A percentile compares a stretch with the other conserved stretches of the same genome.
phyloP scores from a whole-genome alignment of 2,888 invertebrate genomes.

The Agonopterix alstromeriana region DNA sequence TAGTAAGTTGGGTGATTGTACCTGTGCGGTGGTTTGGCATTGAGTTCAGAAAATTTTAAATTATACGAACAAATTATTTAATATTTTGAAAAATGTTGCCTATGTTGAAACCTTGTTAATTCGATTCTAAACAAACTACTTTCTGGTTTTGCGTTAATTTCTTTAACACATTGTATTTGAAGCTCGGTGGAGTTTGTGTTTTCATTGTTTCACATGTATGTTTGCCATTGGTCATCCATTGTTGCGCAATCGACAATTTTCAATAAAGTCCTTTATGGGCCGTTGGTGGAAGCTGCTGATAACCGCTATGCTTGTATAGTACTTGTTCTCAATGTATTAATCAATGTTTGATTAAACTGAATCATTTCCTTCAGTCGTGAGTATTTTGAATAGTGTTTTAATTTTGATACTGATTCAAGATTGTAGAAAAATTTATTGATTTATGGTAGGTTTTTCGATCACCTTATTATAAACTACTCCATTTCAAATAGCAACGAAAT shows the following conservation, averaged over 20 bases:
- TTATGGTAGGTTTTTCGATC: neutral
- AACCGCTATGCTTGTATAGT: constrained; percentile 34
- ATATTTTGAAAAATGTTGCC: too few species aligned
- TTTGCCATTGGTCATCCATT: constrained; percentile 60
- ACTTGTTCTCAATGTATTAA: constrained; percentile 39
- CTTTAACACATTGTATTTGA: too few species aligned
- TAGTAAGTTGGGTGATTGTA: too few species aligned
- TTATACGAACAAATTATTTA: too few species aligned
- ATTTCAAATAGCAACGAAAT: too few species aligned
- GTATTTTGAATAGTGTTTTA: neutral
- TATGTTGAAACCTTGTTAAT: too few species aligned
- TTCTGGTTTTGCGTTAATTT: too few species aligned
- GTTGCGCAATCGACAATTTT: constrained; percentile 70
- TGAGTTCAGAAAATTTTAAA: too few species aligned
- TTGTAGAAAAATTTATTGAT: neutral
- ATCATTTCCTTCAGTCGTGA: constrained; percentile 34
- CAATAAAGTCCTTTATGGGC: constrained; percentile 68
- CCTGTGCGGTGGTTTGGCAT: too few species aligned
- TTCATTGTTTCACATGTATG: constrained; percentile 55
- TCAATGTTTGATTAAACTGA: constrained; percentile 54
- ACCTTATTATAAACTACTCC: too few species aligned
- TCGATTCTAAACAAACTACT: too few species aligned
- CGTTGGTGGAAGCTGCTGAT: constrained; percentile 42
- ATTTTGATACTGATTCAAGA: neutral
- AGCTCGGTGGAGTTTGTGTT: constrained; percentile 37